Percentiles rank a stretch among this genome's conserved stretches.
Conservation (phyloP, 1,140 invertebrate species). For the Drosophila repleta region DNA sequence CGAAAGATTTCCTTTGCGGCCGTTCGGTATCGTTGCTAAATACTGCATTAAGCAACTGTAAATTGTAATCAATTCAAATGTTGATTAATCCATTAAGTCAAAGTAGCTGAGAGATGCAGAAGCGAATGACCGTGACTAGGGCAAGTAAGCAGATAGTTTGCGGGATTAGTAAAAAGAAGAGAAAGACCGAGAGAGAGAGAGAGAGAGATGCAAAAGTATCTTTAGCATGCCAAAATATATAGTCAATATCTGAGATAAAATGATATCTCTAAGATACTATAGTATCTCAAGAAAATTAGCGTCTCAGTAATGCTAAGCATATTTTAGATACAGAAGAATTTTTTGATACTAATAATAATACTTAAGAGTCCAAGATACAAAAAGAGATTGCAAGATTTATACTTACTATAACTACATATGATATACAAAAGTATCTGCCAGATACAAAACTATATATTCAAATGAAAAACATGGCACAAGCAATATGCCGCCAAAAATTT, state of each 20-base stretch:
- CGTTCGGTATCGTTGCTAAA: conserved; percentile 17
- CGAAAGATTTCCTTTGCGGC: conserved; percentile 35
- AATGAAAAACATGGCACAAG: neutral
- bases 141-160: neutral
- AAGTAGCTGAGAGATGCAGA: conserved; percentile 25
- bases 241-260: too few species aligned
- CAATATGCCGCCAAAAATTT: neutral
- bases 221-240: too few species aligned
- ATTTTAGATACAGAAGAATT: too few species aligned
- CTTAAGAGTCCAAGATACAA: too few species aligned
- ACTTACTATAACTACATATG: conserved; percentile 16
- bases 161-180: neutral
- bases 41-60: conserved; percentile 55
- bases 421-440: conserved; percentile 14
- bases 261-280: too few species aligned
- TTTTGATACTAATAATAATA: too few species aligned
- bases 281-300: too few species aligned
- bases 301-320: too few species aligned
- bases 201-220: neutral
- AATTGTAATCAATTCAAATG: conserved; percentile 43
- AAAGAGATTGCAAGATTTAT: too few species aligned
- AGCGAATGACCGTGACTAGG: neutral
- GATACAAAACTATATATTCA: conserved; percentile 1
- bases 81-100: conserved; percentile 35
- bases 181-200: too few species aligned